Percentiles rank a stretch among this genome's conserved stretches.
Evolutionary conservation across 2,113 vertebrate genomes (phyloP).

Genomic region (Protobothrops flavoviridis): DNA sequence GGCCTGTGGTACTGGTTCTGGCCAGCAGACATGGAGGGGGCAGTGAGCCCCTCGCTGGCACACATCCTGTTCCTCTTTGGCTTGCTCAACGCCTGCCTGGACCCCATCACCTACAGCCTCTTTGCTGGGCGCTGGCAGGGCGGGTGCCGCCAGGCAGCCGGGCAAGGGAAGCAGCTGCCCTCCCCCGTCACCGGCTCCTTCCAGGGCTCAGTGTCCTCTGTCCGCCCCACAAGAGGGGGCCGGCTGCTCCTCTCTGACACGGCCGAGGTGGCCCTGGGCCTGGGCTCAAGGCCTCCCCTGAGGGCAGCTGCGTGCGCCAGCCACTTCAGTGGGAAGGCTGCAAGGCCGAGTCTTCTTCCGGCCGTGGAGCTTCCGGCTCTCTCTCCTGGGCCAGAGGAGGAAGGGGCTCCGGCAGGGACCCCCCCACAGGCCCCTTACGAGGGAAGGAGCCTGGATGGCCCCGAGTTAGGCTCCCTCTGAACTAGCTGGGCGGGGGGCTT

Average conservation of each 20-base stretch:
- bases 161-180: conserved; percentile 55
- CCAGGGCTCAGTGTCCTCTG: conserved; percentile 58
- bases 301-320: conserved; percentile 34
- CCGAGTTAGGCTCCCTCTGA: background rate
- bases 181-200: conserved; percentile 72
- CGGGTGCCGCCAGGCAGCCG: conserved; percentile 35
- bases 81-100: conserved; percentile 65
- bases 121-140: conserved; percentile 56
- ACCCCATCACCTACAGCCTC: conserved; percentile 69
- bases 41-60: conserved; percentile 49
- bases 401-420: background rate
- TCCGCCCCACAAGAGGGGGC: conserved; percentile 51
- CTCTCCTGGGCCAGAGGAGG: background rate
- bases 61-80: conserved; percentile 73
- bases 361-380: background rate
- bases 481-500: background rate
- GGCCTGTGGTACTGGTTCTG: conserved; percentile 76
- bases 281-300: background rate
- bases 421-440: background rate
- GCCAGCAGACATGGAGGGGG: conserved; percentile 39
- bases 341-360: background rate
- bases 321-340: background rate
- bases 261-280: background rate
- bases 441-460: background rate
- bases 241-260: background rate